A percentile compares a stretch with the other conserved stretches of the same genome.
Conservation (phyloP, 2,888 invertebrate species). For the Nymphalis polychloros region DNA sequence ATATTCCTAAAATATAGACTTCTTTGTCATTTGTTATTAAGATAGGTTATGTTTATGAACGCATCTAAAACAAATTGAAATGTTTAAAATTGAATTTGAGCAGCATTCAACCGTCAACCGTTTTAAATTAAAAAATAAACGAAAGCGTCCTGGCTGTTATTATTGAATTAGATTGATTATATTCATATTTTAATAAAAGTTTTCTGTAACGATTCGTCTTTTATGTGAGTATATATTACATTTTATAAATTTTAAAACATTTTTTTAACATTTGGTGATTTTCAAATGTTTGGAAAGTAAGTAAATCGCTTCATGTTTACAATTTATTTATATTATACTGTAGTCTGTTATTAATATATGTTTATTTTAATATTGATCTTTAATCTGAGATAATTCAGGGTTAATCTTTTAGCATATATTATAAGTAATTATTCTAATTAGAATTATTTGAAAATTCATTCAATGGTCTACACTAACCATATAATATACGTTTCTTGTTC, state of each 20-base stretch:
- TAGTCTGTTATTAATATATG: too few species aligned
- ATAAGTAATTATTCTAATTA: too few species aligned
- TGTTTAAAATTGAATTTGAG: conserved; percentile 15
- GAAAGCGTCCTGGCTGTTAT: not conserved
- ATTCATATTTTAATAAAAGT: not conserved
- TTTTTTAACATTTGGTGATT: not conserved
- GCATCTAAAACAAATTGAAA: not conserved
- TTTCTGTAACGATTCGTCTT: not conserved
- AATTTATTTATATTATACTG: too few species aligned
- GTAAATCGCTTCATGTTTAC: too few species aligned
- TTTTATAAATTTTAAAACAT: not conserved
- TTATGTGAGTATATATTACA: not conserved
- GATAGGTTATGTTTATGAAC: not conserved
- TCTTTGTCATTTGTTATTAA: too few species aligned
- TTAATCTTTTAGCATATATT: too few species aligned
- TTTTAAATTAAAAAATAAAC: conserved; percentile 5
- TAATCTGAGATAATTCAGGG: too few species aligned
- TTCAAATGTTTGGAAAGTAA: not conserved
- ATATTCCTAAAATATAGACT: too few species aligned
- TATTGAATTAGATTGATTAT: not conserved
- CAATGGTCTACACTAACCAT: too few species aligned
- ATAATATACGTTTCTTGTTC: too few species aligned
- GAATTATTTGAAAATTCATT: too few species aligned
- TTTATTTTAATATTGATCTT: too few species aligned
- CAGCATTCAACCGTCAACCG: conserved; percentile 24